Base-by-base conservation (phyloP, 53 echinoderm and acorn worm species). In the Glandiceps talaboti region DNA sequence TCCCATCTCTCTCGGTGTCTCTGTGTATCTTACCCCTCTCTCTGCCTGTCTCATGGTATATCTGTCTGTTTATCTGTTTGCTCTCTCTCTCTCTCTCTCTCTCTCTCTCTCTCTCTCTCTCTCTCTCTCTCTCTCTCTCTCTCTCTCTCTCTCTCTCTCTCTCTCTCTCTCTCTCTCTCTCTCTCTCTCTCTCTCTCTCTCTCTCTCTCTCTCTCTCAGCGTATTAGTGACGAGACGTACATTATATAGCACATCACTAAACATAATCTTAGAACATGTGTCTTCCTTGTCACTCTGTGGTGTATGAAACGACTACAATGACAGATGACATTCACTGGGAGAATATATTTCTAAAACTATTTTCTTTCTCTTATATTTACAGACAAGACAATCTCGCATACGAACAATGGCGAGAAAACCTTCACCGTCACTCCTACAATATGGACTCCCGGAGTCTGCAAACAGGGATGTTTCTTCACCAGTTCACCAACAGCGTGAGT, bases 401-500 rank as follows among this genome's bases (percentile, higher is more conserved):
- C 64, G 64, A 45, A 45, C 64, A 45, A 45, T 45, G 64, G 64
- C 64, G 64, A 20, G 64, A 45, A 20, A 45, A 45, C 20, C 64
- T 45, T 6, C 64, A 45, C 20, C 64, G 64, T 20, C 64, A 45
- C 64, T 45, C 64, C 6, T 45, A 45, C 64, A 20, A 45, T 45
- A 45, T 45, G 64, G 64, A 45, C 64, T 45, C 64, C 64, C 6
- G 64, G 20, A 45, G 83, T 31, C 28, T 84, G 30, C 92, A 92
- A 27, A 90, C 95, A 0, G 95, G 90, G 14, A 30, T 83, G 1
- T 94, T 94, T 73, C 82, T 94, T 0, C 95, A 92, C 33, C 86
- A 85, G 28, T 92, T 94, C 73, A 92, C 95, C 32, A 94, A 94
- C 76, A 94, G 95, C 83, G 87, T 94, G 73, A 94, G 88, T 76